Conservation (phyloP, 2,113 vertebrate genomes). For the Lampris megalopsis region DNA sequence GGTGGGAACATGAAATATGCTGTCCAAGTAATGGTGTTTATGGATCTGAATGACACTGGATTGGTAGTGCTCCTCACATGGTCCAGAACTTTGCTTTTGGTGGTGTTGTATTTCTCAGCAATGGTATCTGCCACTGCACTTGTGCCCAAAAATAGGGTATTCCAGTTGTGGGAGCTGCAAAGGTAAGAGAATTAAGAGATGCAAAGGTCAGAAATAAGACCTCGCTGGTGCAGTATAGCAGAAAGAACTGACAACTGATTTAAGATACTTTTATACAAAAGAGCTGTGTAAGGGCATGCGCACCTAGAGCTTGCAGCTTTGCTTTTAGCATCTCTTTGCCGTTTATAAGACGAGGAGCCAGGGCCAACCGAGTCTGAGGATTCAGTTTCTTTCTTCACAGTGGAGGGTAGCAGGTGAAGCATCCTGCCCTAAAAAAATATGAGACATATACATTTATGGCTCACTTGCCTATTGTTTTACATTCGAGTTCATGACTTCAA, state of each 20-base stretch:
- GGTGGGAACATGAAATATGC: neutral
- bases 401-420: slow-evolving; percentile 93
- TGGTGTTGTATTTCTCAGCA: slow-evolving; percentile 93
- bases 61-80: slow-evolving; percentile 85
- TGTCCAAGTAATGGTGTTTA: neutral
- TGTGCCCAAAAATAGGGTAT: slow-evolving; percentile 91
- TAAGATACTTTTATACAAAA: neutral
- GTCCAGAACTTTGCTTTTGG: slow-evolving; percentile 96
- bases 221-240: neutral
- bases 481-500: neutral
- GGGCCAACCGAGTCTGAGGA: slow-evolving; percentile 42
- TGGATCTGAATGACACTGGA: slow-evolving; percentile 3
- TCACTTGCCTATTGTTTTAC: neutral
- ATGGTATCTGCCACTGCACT: slow-evolving; percentile 94
- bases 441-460: neutral
- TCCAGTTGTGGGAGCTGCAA: slow-evolving; percentile 96
- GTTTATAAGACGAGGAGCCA: slow-evolving; percentile 90
- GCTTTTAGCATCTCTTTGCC: slow-evolving; percentile 89
- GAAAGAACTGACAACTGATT: neutral
- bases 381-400: slow-evolving; percentile 86
- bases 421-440: slow-evolving; percentile 87
- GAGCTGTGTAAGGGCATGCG: neutral
- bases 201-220: neutral
- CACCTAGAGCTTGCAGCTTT: slow-evolving; percentile 93
- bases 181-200: slow-evolving; percentile 7